These are phyloP conservation scores for Drosophila rellima DNA, from an alignment of 2,888 invertebrate species.

Conservation along the genomic window DNA sequence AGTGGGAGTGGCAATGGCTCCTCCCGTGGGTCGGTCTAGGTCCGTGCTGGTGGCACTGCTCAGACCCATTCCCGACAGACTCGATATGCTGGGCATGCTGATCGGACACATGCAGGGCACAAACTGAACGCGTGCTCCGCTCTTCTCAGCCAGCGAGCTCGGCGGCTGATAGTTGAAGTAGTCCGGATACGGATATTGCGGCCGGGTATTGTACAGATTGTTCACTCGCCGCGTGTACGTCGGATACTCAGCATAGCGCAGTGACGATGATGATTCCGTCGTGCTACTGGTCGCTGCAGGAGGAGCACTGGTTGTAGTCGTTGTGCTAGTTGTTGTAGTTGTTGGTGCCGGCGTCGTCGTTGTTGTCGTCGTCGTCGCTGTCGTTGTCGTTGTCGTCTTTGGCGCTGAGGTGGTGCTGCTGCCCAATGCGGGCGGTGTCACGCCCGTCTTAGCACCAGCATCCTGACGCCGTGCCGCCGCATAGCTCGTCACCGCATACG, in stretches of 20 bases:
- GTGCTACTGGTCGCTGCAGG: constrained; percentile 39
- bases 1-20: constrained; percentile 26
- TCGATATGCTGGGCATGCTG: constrained; percentile 65
- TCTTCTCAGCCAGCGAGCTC: constrained; percentile 40
- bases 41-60: constrained; percentile 30
- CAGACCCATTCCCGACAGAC: constrained; percentile 8
- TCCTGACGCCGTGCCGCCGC: constrained; percentile 64
- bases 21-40: constrained; percentile 35
- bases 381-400: too few species aligned
- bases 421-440: constrained; percentile 56
- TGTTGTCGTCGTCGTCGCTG: constrained; percentile 44
- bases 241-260: constrained; percentile 68
- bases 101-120: constrained; percentile 85
- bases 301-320: constrained; percentile 59
- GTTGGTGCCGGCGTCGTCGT: constrained; percentile 44
- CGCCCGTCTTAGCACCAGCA: constrained; percentile 41
- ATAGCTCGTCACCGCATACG: constrained; percentile 69
- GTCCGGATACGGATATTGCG: constrained; percentile 84
- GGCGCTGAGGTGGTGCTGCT: constrained; percentile 35
- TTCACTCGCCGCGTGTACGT: constrained; percentile 80
- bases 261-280: constrained; percentile 42
- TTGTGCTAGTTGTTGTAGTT: constrained; percentile 43
- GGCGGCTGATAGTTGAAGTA: constrained; percentile 75
- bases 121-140: constrained; percentile 73
- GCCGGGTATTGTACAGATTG: constrained; percentile 76